These are phyloP conservation scores for Bombus picipes DNA, from an alignment of 1,140 invertebrate genomes.

Conservation along the genomic window DNA sequence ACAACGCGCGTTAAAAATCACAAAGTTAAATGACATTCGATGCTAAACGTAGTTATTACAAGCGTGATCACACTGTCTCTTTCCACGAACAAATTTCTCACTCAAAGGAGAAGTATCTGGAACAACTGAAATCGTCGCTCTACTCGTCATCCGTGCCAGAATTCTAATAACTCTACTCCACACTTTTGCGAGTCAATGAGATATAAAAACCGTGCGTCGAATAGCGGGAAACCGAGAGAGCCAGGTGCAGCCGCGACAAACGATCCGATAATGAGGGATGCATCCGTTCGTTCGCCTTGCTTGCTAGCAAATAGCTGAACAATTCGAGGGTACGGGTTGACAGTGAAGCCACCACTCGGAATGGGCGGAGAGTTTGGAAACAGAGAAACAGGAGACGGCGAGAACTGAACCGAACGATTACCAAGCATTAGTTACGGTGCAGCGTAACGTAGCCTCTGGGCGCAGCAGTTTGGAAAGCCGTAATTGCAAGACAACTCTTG, in stretches of 20 bases:
- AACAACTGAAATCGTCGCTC: neutral
- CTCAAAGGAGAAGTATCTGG: too few relatives aligned
- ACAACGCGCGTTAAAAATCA: too few relatives aligned
- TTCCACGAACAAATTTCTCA: neutral
- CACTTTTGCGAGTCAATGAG: constrained; percentile 1
- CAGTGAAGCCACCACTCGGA: neutral
- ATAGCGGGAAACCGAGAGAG: neutral
- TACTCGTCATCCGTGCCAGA: neutral
- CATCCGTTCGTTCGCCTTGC: constrained; percentile 10
- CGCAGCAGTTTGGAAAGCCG: constrained; percentile 49
- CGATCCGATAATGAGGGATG: constrained; percentile 32
- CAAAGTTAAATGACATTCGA: neutral
- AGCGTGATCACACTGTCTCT: too few relatives aligned
- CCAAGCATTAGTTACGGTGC: constrained; percentile 43
- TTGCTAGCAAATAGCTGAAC: constrained; percentile 15
- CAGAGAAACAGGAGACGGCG: constrained; percentile 29
- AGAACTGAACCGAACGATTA: constrained; percentile 49
- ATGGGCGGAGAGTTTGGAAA: constrained; percentile 20
- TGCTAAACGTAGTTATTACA: neutral
- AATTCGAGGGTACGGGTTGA: neutral
- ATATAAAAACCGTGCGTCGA: constrained; percentile 7
- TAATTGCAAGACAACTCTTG: constrained; percentile 54
- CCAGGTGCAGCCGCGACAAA: constrained; percentile 6
- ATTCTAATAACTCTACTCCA: neutral
- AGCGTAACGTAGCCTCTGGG: constrained; percentile 36